These are phyloP conservation scores for Syrrhaptes paradoxus DNA, from an alignment of 2,113 vertebrate genomes.

Conservation along the genomic window DNA sequence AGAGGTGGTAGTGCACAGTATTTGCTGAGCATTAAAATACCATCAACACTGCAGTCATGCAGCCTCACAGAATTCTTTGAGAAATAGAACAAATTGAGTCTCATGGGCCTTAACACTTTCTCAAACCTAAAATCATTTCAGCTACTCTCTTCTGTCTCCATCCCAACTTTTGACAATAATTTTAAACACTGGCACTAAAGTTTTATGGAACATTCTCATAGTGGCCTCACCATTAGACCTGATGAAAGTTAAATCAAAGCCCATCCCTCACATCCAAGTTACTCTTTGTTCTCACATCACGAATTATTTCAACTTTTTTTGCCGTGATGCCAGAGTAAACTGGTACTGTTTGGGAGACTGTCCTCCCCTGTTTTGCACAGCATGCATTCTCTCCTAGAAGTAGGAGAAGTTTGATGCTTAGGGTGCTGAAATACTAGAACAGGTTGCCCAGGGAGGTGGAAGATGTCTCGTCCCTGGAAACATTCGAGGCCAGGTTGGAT, in stretches of 20 bases:
- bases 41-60: neutral
- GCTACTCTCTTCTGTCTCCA: neutral
- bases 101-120: neutral
- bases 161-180: neutral
- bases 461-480: too few relatives aligned
- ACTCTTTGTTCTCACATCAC: neutral
- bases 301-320: neutral
- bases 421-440: too few relatives aligned
- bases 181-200: neutral
- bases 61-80: neutral
- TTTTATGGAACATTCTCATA: neutral
- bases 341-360: neutral
- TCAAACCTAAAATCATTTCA: neutral
- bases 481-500: too few relatives aligned
- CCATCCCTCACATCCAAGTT: neutral
- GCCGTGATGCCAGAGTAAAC: neutral
- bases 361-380: neutral
- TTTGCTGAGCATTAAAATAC: neutral
- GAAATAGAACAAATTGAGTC: neutral
- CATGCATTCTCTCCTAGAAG: accelerated
- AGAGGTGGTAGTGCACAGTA: neutral
- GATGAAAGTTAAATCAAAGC: neutral
- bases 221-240: accelerated
- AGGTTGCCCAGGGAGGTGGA: too few relatives aligned
- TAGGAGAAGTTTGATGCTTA: too few relatives aligned